Evolutionary conservation across 1,140 invertebrate species (phyloP).

Genomic region (Ladona fulva): DNA sequence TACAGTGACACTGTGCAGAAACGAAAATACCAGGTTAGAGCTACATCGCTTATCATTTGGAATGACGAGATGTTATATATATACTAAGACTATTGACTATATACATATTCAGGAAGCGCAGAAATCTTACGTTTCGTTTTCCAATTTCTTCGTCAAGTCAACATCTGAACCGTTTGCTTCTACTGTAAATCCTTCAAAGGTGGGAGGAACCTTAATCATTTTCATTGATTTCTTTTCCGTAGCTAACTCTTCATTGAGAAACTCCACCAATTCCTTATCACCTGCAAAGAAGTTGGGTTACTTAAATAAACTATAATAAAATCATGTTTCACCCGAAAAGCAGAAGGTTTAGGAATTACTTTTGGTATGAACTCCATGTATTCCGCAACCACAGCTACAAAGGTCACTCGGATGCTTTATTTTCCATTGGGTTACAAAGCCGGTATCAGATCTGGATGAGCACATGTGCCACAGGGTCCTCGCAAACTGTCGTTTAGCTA

Average conservation of each 20-base stretch:
- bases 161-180: conserved; percentile 68
- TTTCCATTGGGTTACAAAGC: conserved; percentile 27
- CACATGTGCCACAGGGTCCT: conserved; percentile 60
- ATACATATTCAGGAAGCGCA: too few species aligned
- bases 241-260: conserved; percentile 78
- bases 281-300: conserved; percentile 41
- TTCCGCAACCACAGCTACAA: conserved; percentile 53
- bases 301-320: conserved; percentile 13
- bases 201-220: conserved; percentile 59
- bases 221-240: conserved; percentile 76
- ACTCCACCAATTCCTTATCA: conserved; percentile 77
- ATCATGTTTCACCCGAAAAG: conserved; percentile 17
- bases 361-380: conserved; percentile 52
- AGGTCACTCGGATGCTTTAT: conserved; percentile 37
- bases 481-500: conserved; percentile 48
- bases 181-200: conserved; percentile 68
- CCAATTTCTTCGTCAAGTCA: conserved; percentile 57
- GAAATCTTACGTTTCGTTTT: conserved; percentile 63
- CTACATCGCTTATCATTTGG: too few species aligned
- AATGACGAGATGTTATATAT: too few species aligned
- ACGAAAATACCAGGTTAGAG: neutral
- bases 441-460: conserved; percentile 32
- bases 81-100: too few species aligned
- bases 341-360: conserved; percentile 42
- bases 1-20: conserved; percentile 53